Evolutionary conservation across 2,888 invertebrate genomes (phyloP).

Genomic region (Auanema sp.): DNA sequence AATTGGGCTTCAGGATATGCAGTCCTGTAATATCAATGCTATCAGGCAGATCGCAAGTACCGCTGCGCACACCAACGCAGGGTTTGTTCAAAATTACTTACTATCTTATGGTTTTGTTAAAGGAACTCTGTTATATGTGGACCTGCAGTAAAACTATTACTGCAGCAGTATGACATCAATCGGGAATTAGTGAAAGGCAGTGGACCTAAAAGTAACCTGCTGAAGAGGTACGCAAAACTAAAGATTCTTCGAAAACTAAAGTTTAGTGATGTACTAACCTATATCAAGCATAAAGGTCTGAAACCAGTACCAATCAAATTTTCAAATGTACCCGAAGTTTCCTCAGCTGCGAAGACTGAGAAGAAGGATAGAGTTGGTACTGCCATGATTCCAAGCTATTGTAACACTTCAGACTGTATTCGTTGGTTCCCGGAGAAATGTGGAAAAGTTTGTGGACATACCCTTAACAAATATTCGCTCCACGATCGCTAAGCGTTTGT

Average conservation of each 20-base stretch:
- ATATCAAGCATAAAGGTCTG: conserved; percentile 43
- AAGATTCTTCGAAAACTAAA: too few species aligned
- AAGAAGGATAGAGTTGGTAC: conserved; percentile 5
- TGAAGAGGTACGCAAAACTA: conserved; percentile 70
- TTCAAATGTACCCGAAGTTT: conserved; percentile 14
- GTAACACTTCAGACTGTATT: neutral
- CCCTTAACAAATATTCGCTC: conserved; percentile 72
- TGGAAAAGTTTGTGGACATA: conserved; percentile 68
- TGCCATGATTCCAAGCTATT: neutral
- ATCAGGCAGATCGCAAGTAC: too few species aligned
- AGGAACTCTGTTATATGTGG: conserved; percentile 74
- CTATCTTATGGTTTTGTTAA: too few species aligned
- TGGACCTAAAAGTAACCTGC: conserved; percentile 72
- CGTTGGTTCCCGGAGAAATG: conserved; percentile 12
- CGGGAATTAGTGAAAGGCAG: conserved; percentile 67
- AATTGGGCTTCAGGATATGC: too few species aligned
- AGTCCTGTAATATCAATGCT: too few species aligned
- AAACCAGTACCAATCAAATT: conserved; percentile 29
- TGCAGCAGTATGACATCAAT: conserved; percentile 71
- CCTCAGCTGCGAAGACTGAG: conserved; percentile 2
- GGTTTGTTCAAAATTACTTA: too few species aligned
- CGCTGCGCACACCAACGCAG: too few species aligned
- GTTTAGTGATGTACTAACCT: conserved; percentile 50
- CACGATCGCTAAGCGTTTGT: conserved; percentile 73
- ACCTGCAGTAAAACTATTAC: conserved; percentile 72